Evolutionary conservation across 2,113 vertebrate genomes (phyloP).

Genomic region (Halcyon malimbica): DNA sequence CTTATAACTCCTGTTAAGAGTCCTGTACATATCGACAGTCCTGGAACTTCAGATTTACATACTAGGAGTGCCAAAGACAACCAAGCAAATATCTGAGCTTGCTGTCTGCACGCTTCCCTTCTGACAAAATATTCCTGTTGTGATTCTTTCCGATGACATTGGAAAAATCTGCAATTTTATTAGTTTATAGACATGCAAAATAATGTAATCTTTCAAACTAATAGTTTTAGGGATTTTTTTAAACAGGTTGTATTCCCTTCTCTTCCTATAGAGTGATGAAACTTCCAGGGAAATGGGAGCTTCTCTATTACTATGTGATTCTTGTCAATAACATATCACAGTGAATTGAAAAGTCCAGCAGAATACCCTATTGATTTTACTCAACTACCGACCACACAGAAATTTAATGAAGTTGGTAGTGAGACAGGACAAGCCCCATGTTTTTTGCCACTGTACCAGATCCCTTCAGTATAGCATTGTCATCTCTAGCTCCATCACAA

Average conservation of each 20-base stretch:
- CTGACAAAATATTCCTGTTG: background rate
- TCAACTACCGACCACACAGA: background rate
- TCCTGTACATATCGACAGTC: background rate
- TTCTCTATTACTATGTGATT: background rate
- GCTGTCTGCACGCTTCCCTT: background rate
- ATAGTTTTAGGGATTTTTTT: background rate
- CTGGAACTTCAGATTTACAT: background rate
- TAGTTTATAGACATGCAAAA: background rate
- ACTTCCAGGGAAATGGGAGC: background rate
- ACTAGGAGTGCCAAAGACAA: background rate
- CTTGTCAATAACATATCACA: background rate
- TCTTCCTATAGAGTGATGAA: background rate
- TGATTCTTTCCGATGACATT: background rate
- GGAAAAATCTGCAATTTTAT: background rate
- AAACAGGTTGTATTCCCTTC: background rate
- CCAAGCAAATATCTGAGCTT: background rate
- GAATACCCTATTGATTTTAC: background rate
- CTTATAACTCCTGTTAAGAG: slow-evolving; percentile 31
- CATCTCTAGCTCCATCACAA: background rate
- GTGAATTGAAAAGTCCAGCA: background rate
- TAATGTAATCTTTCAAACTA: background rate
- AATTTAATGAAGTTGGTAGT: background rate
- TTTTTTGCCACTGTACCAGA: background rate
- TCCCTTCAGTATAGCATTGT: background rate
- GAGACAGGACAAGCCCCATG: background rate